Conservation (phyloP, 2,797 vertebrate species). For the Molossus alvarezi region DNA sequence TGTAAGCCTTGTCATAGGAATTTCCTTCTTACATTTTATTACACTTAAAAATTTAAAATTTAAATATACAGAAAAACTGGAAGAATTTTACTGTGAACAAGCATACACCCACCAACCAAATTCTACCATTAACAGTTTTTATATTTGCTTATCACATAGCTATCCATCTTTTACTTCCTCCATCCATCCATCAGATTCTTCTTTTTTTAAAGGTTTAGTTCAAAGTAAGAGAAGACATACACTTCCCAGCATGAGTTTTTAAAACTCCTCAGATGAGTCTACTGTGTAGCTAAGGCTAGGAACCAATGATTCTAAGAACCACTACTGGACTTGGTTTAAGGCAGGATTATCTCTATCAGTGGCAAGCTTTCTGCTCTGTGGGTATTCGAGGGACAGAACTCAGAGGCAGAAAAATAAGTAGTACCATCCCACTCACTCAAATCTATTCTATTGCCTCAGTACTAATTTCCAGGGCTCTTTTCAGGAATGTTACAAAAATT, state of each 20-base stretch:
- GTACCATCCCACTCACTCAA: not conserved
- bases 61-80: no score
- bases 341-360: not conserved
- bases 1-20: no score
- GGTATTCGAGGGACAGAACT: not conserved
- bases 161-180: not conserved
- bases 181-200: not conserved
- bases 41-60: no score
- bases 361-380: not conserved
- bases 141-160: not conserved
- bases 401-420: not conserved
- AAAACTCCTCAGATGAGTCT: not conserved
- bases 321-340: not conserved
- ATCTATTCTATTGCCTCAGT: not conserved
- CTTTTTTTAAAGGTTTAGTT: not conserved
- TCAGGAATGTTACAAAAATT: constrained; percentile 52
- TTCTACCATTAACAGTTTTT: not conserved
- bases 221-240: not conserved
- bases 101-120: no score
- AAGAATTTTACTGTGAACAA: no score
- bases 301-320: not conserved
- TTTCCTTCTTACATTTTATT: no score
- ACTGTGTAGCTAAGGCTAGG: not conserved
- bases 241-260: not conserved
- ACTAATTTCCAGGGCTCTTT: constrained; percentile 20